Evolutionary conservation across 2,113 vertebrate genomes (phyloP).

Genomic region (Oceanites oceanicus): DNA sequence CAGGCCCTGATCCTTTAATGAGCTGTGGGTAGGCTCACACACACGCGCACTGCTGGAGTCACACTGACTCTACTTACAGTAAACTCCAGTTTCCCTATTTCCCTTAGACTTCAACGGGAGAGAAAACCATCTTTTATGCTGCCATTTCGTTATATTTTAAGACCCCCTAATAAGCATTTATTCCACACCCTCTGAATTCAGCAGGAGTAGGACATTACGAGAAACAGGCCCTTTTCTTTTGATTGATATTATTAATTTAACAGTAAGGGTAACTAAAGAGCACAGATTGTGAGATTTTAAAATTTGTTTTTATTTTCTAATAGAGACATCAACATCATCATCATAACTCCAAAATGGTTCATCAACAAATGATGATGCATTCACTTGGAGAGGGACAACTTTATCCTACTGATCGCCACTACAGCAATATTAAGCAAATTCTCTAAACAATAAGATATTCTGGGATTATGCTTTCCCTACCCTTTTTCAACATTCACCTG

Average conservation of each 20-base stretch:
- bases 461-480: not conserved
- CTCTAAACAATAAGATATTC: not conserved
- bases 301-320: not conserved
- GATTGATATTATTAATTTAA: not conserved
- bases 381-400: not conserved
- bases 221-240: not conserved
- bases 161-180: not conserved
- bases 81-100: not conserved
- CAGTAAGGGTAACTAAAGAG: not conserved
- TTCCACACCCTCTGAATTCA: not conserved
- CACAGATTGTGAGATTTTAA: not conserved
- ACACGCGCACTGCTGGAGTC: not conserved
- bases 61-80: not conserved
- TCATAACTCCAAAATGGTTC: not conserved
- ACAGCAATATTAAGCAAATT: not conserved
- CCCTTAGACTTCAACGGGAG: not conserved
- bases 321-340: not conserved
- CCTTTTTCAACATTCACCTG: not conserved
- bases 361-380: not conserved
- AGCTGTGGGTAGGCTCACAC: not conserved
- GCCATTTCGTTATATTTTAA: not conserved
- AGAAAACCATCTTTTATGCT: not conserved
- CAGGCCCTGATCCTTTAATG: slow-evolving; percentile 47
- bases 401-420: not conserved
- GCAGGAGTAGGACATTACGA: not conserved